phyloP scores from a whole-genome alignment of 2,888 invertebrate species.

The Philopedon plagiatum region DNA sequence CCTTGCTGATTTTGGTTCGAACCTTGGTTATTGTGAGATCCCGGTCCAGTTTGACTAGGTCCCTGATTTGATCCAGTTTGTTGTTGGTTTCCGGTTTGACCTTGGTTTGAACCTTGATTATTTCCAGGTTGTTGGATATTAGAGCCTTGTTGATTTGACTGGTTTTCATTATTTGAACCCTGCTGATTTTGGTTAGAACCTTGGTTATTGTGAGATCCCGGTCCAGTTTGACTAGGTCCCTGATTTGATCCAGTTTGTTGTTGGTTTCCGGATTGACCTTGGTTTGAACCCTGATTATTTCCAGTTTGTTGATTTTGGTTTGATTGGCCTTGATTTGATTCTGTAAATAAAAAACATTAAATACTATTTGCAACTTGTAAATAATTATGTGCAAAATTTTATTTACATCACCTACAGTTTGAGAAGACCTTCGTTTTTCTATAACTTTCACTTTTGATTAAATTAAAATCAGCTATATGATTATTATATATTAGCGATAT shows the following conservation, averaged over 20 bases:
- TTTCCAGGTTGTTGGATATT: slow-evolving; percentile 47
- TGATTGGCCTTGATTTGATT: slow-evolving; percentile 12
- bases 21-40: slow-evolving; percentile 34
- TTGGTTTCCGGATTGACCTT: slow-evolving; percentile 35
- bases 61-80: too few species aligned
- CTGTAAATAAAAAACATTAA: neutral
- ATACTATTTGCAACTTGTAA: too few species aligned
- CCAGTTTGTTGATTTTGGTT: slow-evolving; percentile 40
- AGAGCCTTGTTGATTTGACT: slow-evolving; percentile 37
- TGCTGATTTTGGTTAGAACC: slow-evolving; percentile 15
- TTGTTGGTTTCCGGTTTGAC: slow-evolving; percentile 30
- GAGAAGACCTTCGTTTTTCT: too few species aligned
- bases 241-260: too few species aligned
- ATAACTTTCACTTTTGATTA: too few species aligned
- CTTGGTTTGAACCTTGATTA: slow-evolving; percentile 24
- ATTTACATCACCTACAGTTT: too few species aligned
- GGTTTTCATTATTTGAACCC: slow-evolving; percentile 18
- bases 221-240: slow-evolving; percentile 15
- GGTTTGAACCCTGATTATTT: slow-evolving; percentile 11
- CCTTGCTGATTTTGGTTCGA: slow-evolving; percentile 14
- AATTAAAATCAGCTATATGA: too few species aligned
- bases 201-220: slow-evolving; percentile 33
- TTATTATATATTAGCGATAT: too few species aligned
- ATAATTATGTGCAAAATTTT: too few species aligned
- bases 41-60: slow-evolving; percentile 11